phyloP scores from a whole-genome alignment of 2,888 invertebrate species.

The Selenia dentaria region DNA sequence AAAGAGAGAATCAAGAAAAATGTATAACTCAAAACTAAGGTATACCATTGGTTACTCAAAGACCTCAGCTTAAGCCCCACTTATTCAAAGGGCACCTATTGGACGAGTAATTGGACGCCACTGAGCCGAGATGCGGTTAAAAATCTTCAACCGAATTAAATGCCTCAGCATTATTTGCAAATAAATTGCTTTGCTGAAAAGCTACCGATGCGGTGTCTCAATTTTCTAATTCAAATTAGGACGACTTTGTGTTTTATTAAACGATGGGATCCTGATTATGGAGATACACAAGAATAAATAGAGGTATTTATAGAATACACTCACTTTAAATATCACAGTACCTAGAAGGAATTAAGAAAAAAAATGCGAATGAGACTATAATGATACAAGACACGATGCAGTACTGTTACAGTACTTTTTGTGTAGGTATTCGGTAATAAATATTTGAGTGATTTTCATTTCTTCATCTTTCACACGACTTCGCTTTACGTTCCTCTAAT shows the following conservation, averaged over 20 bases:
- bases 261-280: no score
- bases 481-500: no score
- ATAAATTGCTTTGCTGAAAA: conserved; percentile 55
- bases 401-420: no score
- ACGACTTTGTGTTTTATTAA: conserved; percentile 53
- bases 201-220: conserved; percentile 48
- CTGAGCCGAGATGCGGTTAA: conserved; percentile 34
- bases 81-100: conserved; percentile 30
- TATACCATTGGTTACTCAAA: conserved; percentile 16
- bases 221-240: conserved; percentile 69
- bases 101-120: conserved; percentile 38
- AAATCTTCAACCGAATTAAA: conserved; percentile 48
- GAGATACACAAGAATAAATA: no score
- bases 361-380: no score
- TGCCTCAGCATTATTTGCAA: conserved; percentile 59
- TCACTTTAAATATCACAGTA: no score
- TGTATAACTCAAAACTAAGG: conserved; percentile 23
- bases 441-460: no score
- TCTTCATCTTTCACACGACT: no score
- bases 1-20: conserved; percentile 14
- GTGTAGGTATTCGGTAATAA: no score
- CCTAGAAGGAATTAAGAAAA: no score
- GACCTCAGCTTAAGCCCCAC: conserved; percentile 22
- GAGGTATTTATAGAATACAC: no score
- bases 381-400: no score